Base-by-base conservation (phyloP, 1,140 invertebrate genomes). In the Meloidogyne hapla region DNA sequence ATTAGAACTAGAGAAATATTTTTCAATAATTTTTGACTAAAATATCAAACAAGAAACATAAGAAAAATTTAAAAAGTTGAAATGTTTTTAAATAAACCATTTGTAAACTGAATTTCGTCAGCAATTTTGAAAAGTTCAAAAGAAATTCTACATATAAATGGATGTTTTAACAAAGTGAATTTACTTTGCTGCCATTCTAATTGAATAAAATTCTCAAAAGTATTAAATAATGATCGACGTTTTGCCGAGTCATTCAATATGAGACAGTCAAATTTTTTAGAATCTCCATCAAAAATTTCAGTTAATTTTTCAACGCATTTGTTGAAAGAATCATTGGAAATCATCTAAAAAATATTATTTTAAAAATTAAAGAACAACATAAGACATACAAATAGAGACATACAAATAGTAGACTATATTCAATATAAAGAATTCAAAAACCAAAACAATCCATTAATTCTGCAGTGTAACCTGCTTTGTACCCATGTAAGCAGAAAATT, bases 141-240 rank as follows among this genome's bases (percentile, higher is more conserved):
- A 13, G 6, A 25, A 64, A 73, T 73, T 15, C 4, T 40, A 18
- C 5, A 15, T 28, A 26, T 33, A 13, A 73, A 26, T 2, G 71
- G 71, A 61, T 21, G 21, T 61, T 33, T 64, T 26, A 73, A 28
- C 9, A 9, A 38, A 63, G 33, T 73, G 38, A 73, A 73, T 33
- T 73, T 64, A 23, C 64, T 38, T 64, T 33, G 71, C 6, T 23
- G 8, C 71, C 28, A 73, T 56, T 73, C 71, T 13, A 73, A 33
- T 3, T 28, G 48, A 21, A 73, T 61, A 63, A 65, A 73, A 38
- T 64, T 28, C 48, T 61, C 42, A 28, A 73, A 10, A 18, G 13
- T 9, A 12, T 18, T 40, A 38, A 73, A 15, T 1, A 73, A 23
- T 33, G 56, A 64, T 5, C 71, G 71, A 40, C 71, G 48, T 21